Base-by-base conservation (phyloP, 2,888 invertebrate species). In the Alitta virens region DNA sequence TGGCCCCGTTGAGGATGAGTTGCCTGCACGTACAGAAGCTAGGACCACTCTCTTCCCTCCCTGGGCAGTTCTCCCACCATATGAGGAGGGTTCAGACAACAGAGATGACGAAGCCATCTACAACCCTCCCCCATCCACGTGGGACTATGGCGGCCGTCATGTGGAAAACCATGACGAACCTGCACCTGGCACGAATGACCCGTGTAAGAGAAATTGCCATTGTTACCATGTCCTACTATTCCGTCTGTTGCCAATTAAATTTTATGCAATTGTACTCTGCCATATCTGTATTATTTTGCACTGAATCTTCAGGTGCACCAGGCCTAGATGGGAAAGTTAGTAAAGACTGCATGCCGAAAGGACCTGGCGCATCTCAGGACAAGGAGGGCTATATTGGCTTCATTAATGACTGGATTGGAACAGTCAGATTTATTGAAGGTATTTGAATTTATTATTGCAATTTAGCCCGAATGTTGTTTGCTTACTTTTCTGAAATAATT, bases 371-470 rank as follows among this genome's bases (percentile, higher is more conserved):
- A 23, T 26, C 52, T 2, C 50, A 49, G 18, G 59, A 27, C 3
- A 51, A 27, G 24, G 51, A 52, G 27, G 59, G 51, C 40, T 59
- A 59, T 7, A 72, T 79, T 12, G 81, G 81, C 2, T 69, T 82
- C 53, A 72, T 78, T 3, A 74, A 77, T 38, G 80, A 82, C 65
- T 74, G 80, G 72, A 67, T 80, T 53, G 74, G 74, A 63, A 72
- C 78, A 40, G 69, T 73, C 54, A 70, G 75, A 26, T 82, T 78
- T 69, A 67, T 82, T 42, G 72, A 74, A 67, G 46, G 46, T 46
- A 46, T 46, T 18, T 5, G n/a, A n/a, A n/a, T n/a, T n/a, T n/a
- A n/a, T n/a, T n/a, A n/a, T n/a, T n/a, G n/a, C n/a, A n/a, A n/a
- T n/a, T n/a, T n/a, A n/a, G n/a, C 40, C 40, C 9, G 12, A 40